phyloP scores from a whole-genome alignment of 92 coral and sea anemone species.

The Bergia sp. region DNA sequence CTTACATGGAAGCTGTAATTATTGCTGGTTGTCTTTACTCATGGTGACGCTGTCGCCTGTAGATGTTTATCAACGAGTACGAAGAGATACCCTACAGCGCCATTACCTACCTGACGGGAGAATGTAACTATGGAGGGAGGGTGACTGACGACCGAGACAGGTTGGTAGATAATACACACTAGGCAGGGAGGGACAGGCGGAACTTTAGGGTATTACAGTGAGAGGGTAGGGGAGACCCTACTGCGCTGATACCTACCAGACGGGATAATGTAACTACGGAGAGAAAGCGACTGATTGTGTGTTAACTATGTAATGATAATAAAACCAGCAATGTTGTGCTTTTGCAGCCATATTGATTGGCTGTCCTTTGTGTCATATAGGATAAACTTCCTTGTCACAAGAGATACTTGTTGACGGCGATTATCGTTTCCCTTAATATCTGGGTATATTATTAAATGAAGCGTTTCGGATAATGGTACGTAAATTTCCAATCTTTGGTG shows the following conservation, averaged over 20 bases:
- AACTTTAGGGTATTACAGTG: too few species aligned
- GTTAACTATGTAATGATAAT: too few species aligned
- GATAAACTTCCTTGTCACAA: too few species aligned
- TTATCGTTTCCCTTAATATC: too few species aligned
- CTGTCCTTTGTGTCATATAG: too few species aligned
- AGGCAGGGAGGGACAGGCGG: too few species aligned
- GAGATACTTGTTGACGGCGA: too few species aligned
- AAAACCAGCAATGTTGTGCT: too few species aligned
- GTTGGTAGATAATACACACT: slow-evolving; percentile 40
- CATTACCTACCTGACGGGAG: slow-evolving; percentile 96
- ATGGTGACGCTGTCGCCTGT: slow-evolving; percentile 4
- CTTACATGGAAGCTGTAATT: neutral
- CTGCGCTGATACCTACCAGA: slow-evolving; percentile 92
- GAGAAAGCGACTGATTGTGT: slow-evolving; percentile 86
- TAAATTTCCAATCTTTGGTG: neutral
- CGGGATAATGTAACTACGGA: slow-evolving; percentile 97
- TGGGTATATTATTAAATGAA: too few species aligned
- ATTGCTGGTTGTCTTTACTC: neutral
- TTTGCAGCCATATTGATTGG: too few species aligned
- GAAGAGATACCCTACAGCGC: slow-evolving; percentile 96
- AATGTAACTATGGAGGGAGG: slow-evolving; percentile 98
- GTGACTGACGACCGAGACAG: slow-evolving; percentile 98
- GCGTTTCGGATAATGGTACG: neutral
- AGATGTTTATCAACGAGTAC: slow-evolving; percentile 99
- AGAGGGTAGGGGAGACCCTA: slow-evolving; percentile 48